Base-by-base conservation (phyloP, 2,888 invertebrate genomes). In the Gymnoscelis rufifasciata region DNA sequence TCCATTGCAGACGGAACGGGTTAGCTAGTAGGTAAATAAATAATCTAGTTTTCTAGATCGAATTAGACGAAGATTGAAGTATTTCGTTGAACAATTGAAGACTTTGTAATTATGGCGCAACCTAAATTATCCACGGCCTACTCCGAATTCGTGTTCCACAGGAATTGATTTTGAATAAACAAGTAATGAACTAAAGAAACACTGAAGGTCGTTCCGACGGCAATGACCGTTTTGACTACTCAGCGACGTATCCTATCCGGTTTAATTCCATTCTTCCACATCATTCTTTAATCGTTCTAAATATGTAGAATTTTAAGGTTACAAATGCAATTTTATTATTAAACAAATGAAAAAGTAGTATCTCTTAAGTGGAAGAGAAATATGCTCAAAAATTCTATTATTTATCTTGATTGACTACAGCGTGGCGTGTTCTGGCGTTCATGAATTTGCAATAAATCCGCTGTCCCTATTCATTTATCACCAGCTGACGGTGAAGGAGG, bases 181-280 rank as follows among this genome's bases (percentile, higher is more conserved):
- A 35, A 19, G 27, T 51, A 58, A 52, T 48, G 24, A 51, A 42
- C 40, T 44, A 38, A 36, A 56, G 67, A 15, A 40, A 12, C 29
- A n/a, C 23, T 31, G 47, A 47, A 52, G 52, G 52, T 41, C 37
- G 35, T 13, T 51, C 49, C 59, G 42, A 44, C 61, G 65, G 59
- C 67, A 71, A 64, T 73, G 71, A 65, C 69, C 65, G 57, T 57
- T 54, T 43, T 50, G 38, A 38, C 42, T 39, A 50, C 29, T 60
- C 63, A 56, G 48, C 50, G 40, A 41, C 31, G 10, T 30, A 42
- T 37, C 57, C 35, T 28, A 62, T 66, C 66, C 67, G 60, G 62
- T 63, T 58, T 30, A 47, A 37, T 50, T 55, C 52, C 57, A 58
- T 52, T 41, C 42, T 28, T 40, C 51, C 36, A 39, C 23, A 39